Conservation (phyloP, 1,140 invertebrate species). For the Solenopsis invicta region DNA sequence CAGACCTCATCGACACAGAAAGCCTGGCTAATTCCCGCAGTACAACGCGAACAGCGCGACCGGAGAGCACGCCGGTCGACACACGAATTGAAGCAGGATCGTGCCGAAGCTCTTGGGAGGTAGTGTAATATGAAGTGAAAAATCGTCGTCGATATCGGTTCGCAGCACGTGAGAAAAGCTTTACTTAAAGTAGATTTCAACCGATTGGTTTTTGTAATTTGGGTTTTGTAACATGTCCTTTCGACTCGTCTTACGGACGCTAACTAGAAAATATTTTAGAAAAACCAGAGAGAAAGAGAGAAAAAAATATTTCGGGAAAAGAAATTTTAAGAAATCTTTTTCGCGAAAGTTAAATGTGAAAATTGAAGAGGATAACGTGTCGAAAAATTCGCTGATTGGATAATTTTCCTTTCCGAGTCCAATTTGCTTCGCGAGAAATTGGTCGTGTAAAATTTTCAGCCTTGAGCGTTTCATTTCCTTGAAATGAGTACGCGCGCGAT, state of each 20-base stretch:
- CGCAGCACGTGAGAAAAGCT: constrained; percentile 35
- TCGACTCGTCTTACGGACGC: not conserved
- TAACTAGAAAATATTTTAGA: not conserved
- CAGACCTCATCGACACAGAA: constrained; percentile 40
- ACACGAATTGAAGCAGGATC: not conserved
- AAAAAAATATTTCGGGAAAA: not conserved
- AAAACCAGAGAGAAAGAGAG: not conserved
- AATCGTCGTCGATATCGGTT: constrained; percentile 1
- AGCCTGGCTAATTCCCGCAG: constrained; percentile 42
- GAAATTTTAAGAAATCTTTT: not conserved
- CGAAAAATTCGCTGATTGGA: not conserved
- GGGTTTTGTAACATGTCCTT: not conserved
- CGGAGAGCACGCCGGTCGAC: constrained; percentile 1
- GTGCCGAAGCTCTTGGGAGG: not conserved
- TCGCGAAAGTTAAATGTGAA: not conserved
- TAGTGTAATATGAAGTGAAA: not conserved
- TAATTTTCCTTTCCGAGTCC: not conserved
- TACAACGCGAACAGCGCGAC: constrained; percentile 12
- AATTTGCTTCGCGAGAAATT: not conserved
- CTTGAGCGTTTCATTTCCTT: not conserved
- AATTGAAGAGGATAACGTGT: not conserved
- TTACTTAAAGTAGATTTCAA: not conserved
- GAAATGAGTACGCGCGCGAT: not conserved
- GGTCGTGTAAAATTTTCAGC: not conserved
- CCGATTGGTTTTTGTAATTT: not conserved